Evolutionary conservation across 2,113 vertebrate species (phyloP), one percentile per base, ranked within the genome.

Genomic region (Leptocoma aspasia): DNA sequence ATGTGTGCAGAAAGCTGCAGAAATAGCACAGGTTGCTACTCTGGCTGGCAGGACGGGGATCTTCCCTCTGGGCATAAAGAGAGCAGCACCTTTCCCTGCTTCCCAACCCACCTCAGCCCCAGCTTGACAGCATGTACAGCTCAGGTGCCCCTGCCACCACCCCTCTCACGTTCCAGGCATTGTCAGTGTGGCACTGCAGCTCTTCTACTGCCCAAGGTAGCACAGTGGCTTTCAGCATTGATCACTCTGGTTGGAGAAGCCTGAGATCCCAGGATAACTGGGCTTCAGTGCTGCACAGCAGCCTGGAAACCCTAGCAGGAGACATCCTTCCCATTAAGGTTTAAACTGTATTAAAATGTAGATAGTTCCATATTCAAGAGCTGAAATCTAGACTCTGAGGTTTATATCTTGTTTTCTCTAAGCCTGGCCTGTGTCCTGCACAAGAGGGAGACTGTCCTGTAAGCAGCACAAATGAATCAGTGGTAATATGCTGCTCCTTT

Each of bases 391-490:
- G 41, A 18, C 50, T 54, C 30, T 14, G 61, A 63, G 26, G 11
- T 54, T 59, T 59, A 0, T 14, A 30, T 37, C 19, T 33, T 53
- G 42, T 64, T 86, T 54, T 35, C 30, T 27, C 8, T 56, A 18
- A 80, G 68, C 44, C 24, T 5, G 11, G 17, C 26, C n/a, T 26
- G 0, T 44, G 7, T n/a, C 31, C 57, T 54, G 66, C 10, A 12
- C 18, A 6, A 41, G 39, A 73, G 35, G 28, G 66, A 64, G 45
- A 11, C 21, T 41, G 27, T 76, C 45, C 41, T 33, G 16, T 18
- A 13, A 69, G 61, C 0, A 0, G n/a, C 41, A 53, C 56, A 37
- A 30, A 44, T 0, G 2, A 30, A 27, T 10, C 8, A 0, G 24
- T 15, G 23, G 39, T 60, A 39, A 54, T 14, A 20, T 0, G 2